Evolutionary conservation across 2,888 invertebrate genomes (phyloP).

Genomic region (Entomobrya proxima): DNA sequence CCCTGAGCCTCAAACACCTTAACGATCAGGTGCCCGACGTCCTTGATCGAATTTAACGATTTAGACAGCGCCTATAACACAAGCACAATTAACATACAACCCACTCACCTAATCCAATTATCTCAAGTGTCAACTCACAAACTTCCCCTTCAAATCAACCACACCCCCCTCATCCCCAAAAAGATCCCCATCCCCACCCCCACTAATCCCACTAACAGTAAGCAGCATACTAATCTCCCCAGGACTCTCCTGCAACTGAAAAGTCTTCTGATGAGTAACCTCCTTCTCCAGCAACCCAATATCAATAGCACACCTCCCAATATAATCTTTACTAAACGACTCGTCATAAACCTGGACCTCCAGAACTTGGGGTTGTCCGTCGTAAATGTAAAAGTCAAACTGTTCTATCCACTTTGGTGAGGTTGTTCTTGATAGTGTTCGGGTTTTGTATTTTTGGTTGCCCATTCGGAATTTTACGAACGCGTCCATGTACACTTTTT

Average conservation of each 20-base stretch:
- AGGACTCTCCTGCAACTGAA: conserved; percentile 91
- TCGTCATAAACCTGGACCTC: conserved; percentile 75
- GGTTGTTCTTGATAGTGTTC: conserved; percentile 86
- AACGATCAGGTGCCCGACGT: conserved; percentile 95
- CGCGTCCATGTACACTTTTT: conserved; percentile 87
- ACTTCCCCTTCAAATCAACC: conserved; percentile 81
- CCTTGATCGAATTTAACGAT: conserved; percentile 85
- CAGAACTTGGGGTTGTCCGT: conserved; percentile 92
- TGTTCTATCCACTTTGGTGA: conserved; percentile 96
- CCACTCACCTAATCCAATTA: too few species aligned
- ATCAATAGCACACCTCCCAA: conserved; percentile 86
- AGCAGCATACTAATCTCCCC: conserved; percentile 86
- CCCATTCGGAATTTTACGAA: conserved; percentile 98
- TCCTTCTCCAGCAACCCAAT: conserved; percentile 90
- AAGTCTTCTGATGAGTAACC: conserved; percentile 92
- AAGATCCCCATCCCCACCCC: conserved; percentile 94
- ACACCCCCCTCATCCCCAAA: conserved; percentile 87
- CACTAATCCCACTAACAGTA: conserved; percentile 96
- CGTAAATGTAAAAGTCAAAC: conserved; percentile 96
- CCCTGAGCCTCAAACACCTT: conserved; percentile 90
- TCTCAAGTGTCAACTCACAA: too few species aligned
- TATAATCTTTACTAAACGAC: conserved; percentile 72
- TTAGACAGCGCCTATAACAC: conserved; percentile 79
- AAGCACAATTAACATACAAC: too few species aligned
- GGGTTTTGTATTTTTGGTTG: conserved; percentile 98